These are phyloP conservation scores for Lutraria lutraria DNA, from an alignment of 2,888 invertebrate species.

Conservation along the genomic window DNA sequence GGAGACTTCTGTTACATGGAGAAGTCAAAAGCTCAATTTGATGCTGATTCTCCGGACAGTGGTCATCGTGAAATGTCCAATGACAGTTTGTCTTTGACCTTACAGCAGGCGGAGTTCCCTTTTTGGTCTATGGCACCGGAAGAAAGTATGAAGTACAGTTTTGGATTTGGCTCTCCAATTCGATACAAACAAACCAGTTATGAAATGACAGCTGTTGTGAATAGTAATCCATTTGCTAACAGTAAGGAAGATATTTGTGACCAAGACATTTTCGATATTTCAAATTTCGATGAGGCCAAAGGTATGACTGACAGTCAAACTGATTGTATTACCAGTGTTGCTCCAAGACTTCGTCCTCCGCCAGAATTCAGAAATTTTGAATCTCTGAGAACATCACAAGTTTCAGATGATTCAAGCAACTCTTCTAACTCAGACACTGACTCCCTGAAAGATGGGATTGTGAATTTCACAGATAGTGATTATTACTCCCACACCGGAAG, in stretches of 20 bases:
- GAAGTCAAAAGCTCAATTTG: conserved; percentile 78
- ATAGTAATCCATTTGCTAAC: conserved; percentile 76
- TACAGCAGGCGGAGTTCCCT: conserved; percentile 72
- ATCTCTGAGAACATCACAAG: conserved; percentile 70
- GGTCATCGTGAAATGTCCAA: conserved; percentile 86
- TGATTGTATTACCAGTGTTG: conserved; percentile 68
- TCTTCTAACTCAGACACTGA: conserved; percentile 69
- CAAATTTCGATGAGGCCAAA: conserved; percentile 68
- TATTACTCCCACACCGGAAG: conserved; percentile 79
- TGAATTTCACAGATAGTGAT: conserved; percentile 77
- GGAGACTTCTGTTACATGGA: conserved; percentile 67
- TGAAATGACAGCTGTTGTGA: conserved; percentile 72
- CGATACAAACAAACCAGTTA: conserved; percentile 67
- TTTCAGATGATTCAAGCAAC: conserved; percentile 73
- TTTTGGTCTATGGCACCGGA: conserved; percentile 75
- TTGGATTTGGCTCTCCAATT: conserved; percentile 66
- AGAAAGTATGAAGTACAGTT: conserved; percentile 69
- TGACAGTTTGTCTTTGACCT: conserved; percentile 78
- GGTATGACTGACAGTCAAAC: conserved; percentile 74
- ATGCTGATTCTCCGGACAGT: conserved; percentile 86
- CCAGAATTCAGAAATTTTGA: conserved; percentile 78
- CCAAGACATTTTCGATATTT: conserved; percentile 64
- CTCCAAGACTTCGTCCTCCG: conserved; percentile 81
- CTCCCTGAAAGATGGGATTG: conserved; percentile 68
- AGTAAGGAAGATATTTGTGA: conserved; percentile 66